Percentiles rank a stretch among this genome's conserved stretches.
Evolutionary conservation across 1,140 invertebrate genomes (phyloP).

Genomic region (Euwallacea fornicatus): DNA sequence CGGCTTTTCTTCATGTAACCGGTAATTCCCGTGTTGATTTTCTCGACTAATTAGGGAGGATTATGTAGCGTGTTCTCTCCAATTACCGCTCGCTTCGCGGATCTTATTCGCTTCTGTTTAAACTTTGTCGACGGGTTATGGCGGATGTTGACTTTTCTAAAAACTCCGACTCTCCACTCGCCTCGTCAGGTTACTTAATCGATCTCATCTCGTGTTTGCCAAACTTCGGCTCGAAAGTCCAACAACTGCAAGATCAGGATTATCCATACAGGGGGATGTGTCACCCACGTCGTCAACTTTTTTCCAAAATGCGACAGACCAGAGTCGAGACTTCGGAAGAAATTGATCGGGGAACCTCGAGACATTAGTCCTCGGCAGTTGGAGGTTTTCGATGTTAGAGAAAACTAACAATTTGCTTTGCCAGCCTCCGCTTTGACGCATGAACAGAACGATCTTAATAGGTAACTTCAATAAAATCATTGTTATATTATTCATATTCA

Average conservation of each 20-base stretch:
- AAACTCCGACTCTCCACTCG: slow-evolving; percentile 28
- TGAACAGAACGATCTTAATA: too few relatives aligned
- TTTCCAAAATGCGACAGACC: too few relatives aligned
- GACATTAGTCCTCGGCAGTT: too few relatives aligned
- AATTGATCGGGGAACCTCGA: too few relatives aligned
- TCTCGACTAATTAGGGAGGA: slow-evolving; percentile 35
- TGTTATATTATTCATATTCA: too few relatives aligned
- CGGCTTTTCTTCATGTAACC: slow-evolving; percentile 28
- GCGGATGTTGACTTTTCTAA: slow-evolving; percentile 31
- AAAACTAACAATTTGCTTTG: too few relatives aligned
- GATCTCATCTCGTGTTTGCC: background rate
- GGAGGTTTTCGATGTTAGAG: too few relatives aligned
- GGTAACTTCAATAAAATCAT: too few relatives aligned
- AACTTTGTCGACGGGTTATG: slow-evolving; percentile 31
- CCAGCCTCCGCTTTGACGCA: too few relatives aligned
- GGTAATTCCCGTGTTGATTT: slow-evolving; percentile 37
- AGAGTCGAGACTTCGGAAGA: too few relatives aligned
- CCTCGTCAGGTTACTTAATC: slow-evolving; percentile 23
- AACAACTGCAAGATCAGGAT: background rate
- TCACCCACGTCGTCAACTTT: too few relatives aligned
- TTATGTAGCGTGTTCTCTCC: slow-evolving; percentile 33
- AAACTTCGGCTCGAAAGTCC: background rate
- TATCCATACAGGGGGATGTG: too few relatives aligned
- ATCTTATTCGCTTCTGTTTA: slow-evolving; percentile 34
- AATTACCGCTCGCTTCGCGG: slow-evolving; percentile 31